Evolutionary conservation across 2,888 invertebrate species (phyloP).

Genomic region (Cryptocheilus praepositus): DNA sequence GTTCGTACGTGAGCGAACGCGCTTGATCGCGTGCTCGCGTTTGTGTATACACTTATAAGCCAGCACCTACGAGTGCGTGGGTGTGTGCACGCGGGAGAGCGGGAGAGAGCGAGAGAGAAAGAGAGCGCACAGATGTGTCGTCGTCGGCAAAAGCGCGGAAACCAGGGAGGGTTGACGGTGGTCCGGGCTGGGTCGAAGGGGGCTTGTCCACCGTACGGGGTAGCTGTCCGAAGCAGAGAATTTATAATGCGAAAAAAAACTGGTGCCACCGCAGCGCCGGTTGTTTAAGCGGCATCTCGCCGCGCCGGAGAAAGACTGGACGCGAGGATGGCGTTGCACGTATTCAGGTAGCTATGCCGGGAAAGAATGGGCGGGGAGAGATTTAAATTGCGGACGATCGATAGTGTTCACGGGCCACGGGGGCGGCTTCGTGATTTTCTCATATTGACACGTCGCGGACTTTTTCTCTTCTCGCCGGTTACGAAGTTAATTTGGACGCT

Average conservation of each 20-base stretch:
- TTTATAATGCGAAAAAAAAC: constrained; percentile 64
- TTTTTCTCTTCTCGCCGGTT: no score
- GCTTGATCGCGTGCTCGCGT: no score
- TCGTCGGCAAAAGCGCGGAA: constrained; percentile 28
- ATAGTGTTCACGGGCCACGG: no score
- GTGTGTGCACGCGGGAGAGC: neutral
- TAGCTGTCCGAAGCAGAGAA: constrained; percentile 65
- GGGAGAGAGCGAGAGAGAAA: constrained; percentile 21
- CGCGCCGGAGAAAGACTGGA: constrained; percentile 12
- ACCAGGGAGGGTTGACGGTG: constrained; percentile 19
- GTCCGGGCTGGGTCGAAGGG: constrained; percentile 42
- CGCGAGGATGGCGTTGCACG: no score
- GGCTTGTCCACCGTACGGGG: constrained; percentile 32
- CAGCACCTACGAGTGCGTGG: neutral
- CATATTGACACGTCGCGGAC: no score
- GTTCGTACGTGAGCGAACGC: constrained; percentile 15
- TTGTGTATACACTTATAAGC: neutral
- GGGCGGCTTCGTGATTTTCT: no score
- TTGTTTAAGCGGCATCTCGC: constrained; percentile 45
- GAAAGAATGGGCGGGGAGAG: no score
- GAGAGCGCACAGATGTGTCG: constrained; percentile 36
- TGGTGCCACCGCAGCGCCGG: constrained; percentile 41
- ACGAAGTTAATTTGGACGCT: constrained; percentile 9
- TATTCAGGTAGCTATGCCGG: no score
- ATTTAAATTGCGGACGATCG: no score